Evolutionary conservation across 2,113 vertebrate species (phyloP).

Genomic region (Mirounga angustirostris): DNA sequence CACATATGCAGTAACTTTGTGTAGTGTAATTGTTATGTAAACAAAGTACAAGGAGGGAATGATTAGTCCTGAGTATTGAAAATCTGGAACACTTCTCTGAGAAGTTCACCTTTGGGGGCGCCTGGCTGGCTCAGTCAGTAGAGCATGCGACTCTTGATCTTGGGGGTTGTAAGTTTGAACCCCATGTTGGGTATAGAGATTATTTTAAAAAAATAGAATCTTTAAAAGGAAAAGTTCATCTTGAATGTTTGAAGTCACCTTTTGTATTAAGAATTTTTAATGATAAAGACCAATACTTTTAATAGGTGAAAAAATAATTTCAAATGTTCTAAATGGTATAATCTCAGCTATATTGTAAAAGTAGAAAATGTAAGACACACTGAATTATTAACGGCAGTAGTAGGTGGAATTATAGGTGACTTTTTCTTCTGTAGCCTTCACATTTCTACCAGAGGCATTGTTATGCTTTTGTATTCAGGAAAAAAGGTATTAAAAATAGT

Average conservation of each 20-base stretch:
- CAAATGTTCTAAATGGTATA: background rate
- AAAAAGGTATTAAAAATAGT: background rate
- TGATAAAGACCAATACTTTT: background rate
- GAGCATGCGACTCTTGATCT: background rate
- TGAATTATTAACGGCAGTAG: background rate
- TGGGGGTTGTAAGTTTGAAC: background rate
- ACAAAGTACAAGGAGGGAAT: background rate
- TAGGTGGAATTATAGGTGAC: background rate
- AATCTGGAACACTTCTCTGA: background rate
- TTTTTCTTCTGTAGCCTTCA: background rate
- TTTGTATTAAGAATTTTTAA: conserved; percentile 53
- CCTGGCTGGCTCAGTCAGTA: background rate
- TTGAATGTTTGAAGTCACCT: background rate
- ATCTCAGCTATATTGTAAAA: conserved; percentile 7
- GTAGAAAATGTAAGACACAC: background rate
- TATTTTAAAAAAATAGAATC: background rate
- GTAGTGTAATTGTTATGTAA: background rate
- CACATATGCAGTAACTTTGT: background rate
- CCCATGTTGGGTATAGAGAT: background rate
- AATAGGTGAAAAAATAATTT: conserved; percentile 9
- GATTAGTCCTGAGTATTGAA: background rate
- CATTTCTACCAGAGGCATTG: conserved; percentile 23
- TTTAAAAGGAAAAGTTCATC: background rate
- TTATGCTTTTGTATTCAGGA: background rate
- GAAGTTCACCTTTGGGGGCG: background rate